Percentiles rank a stretch among this genome's conserved stretches.
These are phyloP conservation scores for Hydropotes inermis DNA, from an alignment of 2,113 vertebrate species.

Conservation along the genomic window DNA sequence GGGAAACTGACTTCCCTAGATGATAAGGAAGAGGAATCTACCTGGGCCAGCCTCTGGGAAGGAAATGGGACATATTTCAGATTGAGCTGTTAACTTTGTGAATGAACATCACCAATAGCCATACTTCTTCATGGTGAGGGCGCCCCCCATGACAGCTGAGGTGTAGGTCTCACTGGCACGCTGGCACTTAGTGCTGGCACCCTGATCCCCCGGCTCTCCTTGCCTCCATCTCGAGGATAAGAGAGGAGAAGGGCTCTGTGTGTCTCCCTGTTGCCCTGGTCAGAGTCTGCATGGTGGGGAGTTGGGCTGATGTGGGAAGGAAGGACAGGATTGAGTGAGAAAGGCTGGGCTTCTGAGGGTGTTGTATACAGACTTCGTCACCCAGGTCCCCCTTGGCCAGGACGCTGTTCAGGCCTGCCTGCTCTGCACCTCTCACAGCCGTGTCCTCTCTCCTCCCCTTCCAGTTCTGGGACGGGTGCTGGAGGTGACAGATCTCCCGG, in stretches of 20 bases:
- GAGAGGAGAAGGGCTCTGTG: neutral
- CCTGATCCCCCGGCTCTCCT: neutral
- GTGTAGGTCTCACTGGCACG: neutral
- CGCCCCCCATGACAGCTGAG: neutral
- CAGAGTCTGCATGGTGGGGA: neutral
- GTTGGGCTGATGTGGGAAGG: neutral
- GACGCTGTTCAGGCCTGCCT: neutral
- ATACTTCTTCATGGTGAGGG: neutral
- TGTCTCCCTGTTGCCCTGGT: neutral
- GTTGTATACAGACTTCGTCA: neutral
- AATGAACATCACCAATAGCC: neutral
- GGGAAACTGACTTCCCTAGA: neutral
- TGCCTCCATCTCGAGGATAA: neutral
- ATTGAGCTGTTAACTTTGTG: neutral
- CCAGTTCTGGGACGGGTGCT: conserved; percentile 94
- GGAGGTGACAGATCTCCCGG: conserved; percentile 96
- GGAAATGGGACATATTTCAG: neutral
- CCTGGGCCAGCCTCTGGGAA: neutral
- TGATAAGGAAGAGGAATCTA: neutral
- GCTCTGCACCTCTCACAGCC: neutral
- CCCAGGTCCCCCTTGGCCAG: neutral
- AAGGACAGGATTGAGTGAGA: neutral
- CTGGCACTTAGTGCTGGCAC: neutral
- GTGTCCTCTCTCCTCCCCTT: conserved; percentile 40
- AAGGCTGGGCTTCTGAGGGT: neutral